Percentiles rank a stretch among this genome's conserved stretches.
These are phyloP conservation scores for Deroplatys truncata DNA, from an alignment of 2,888 invertebrate species.

Conservation along the genomic window DNA sequence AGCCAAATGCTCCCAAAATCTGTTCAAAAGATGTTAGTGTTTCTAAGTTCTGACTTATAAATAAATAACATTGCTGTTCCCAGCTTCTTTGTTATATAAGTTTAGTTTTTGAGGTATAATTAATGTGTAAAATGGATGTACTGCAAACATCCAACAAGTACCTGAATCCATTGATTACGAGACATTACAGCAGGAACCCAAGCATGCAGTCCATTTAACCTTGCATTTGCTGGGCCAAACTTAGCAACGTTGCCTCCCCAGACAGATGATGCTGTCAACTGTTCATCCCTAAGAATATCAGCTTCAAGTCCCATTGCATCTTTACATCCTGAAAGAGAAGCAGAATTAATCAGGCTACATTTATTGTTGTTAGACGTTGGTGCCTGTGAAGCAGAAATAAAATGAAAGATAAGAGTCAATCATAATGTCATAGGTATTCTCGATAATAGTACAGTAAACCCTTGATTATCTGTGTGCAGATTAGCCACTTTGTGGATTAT, in stretches of 20 bases:
- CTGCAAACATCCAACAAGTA: conserved; percentile 35
- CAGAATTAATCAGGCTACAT: not conserved
- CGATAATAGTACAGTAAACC: no score
- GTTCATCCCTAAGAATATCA: conserved; percentile 56
- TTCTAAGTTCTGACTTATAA: no score
- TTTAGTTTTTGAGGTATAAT: no score
- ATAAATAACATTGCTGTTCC: no score
- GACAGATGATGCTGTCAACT: conserved; percentile 63
- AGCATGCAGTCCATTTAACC: conserved; percentile 48
- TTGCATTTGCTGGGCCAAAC: conserved; percentile 42
- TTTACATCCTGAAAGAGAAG: conserved; percentile 50
- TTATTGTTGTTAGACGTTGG: not conserved
- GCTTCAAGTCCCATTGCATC: conserved; percentile 71
- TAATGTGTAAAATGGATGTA: no score
- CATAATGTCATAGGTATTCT: not conserved
- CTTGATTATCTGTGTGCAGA: no score
- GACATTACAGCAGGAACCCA: conserved; percentile 67
- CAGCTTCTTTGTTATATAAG: no score
- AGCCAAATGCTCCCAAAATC: no score
- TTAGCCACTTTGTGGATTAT: no score
- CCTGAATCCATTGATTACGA: conserved; percentile 66
- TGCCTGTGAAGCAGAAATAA: not conserved
- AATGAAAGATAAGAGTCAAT: not conserved
- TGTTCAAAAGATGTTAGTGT: no score
- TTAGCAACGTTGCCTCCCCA: conserved; percentile 35